A percentile compares a stretch with the other conserved stretches of the same genome.
Conservation (phyloP, 1,140 invertebrate species). For the Bombus confusus region DNA sequence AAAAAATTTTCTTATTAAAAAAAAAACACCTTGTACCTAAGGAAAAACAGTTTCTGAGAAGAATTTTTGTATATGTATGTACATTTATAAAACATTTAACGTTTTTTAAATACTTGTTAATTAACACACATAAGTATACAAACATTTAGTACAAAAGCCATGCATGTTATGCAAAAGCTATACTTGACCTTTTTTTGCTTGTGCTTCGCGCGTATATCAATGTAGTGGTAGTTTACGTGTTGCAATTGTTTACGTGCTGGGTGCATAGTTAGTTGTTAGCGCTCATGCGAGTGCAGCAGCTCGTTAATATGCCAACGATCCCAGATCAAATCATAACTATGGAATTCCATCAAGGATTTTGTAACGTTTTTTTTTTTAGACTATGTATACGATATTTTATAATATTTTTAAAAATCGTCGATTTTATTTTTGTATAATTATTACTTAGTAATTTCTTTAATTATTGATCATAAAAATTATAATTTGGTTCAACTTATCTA, state of each 20-base stretch:
- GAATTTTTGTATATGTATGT: too few species aligned
- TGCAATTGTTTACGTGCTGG: conserved; percentile 52
- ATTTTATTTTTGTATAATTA: background rate
- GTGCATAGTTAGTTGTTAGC: conserved; percentile 75
- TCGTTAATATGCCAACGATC: conserved; percentile 53
- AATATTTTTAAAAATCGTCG: background rate
- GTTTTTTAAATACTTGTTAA: background rate
- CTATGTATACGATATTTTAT: background rate
- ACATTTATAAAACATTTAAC: too few species aligned
- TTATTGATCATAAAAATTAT: background rate
- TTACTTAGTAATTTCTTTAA: background rate
- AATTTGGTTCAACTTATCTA: background rate
- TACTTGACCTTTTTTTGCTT: conserved; percentile 80
- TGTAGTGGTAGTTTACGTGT: conserved; percentile 48
- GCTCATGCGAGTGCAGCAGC: conserved; percentile 74
- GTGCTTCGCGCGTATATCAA: conserved; percentile 40
- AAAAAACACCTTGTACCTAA: too few species aligned
- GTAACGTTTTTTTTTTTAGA: background rate
- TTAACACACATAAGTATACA: background rate
- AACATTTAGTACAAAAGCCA: conserved; percentile 45
- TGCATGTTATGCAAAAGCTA: conserved; percentile 68
- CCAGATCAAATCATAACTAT: conserved; percentile 28
- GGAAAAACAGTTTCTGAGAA: too few species aligned
- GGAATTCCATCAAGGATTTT: conserved; percentile 15
- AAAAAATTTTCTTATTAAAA: too few species aligned